phyloP scores from a whole-genome alignment of 2,888 invertebrate species.

The Phlogophora meticulosa region DNA sequence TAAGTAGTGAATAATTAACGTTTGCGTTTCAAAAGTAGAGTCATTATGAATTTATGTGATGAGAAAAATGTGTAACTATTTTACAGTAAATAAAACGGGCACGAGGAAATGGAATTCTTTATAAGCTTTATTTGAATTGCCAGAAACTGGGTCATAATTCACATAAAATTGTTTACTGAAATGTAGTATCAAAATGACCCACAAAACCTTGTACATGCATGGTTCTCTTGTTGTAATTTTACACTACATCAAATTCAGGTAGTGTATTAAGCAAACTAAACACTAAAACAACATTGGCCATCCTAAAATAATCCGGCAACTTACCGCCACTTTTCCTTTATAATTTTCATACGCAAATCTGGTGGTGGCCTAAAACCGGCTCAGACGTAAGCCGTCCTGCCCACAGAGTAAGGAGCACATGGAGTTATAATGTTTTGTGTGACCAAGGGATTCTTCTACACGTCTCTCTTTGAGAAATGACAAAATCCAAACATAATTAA shows the following conservation, averaged over 20 bases:
- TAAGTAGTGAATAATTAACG: conserved; percentile 23
- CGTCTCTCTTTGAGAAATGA: no score
- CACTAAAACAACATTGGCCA: conserved; percentile 34
- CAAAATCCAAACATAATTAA: no score
- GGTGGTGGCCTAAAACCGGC: conserved; percentile 59
- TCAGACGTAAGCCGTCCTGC: conserved; percentile 52
- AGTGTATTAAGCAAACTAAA: conserved; percentile 33
- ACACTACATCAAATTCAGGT: conserved; percentile 15
- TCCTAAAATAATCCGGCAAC: conserved; percentile 51
- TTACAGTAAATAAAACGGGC: background rate
- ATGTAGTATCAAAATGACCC: background rate
- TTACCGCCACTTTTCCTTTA: conserved; percentile 64
- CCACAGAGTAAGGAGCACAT: conserved; percentile 20
- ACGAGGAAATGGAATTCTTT: background rate
- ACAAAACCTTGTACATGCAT: background rate
- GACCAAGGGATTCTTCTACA: background rate
- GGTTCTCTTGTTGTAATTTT: conserved; percentile 12
- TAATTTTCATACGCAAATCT: conserved; percentile 67
- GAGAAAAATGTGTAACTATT: conserved; percentile 14
- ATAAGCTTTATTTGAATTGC: background rate
- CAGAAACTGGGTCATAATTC: background rate
- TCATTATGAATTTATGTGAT: background rate
- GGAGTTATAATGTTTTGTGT: background rate
- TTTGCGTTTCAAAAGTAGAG: conserved; percentile 3
- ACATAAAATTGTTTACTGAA: background rate